Percentiles rank a stretch among this genome's conserved stretches.
Evolutionary conservation across 92 coral and sea anemone genomes (phyloP).

Genomic region (Zoanthus sansibaricus): DNA sequence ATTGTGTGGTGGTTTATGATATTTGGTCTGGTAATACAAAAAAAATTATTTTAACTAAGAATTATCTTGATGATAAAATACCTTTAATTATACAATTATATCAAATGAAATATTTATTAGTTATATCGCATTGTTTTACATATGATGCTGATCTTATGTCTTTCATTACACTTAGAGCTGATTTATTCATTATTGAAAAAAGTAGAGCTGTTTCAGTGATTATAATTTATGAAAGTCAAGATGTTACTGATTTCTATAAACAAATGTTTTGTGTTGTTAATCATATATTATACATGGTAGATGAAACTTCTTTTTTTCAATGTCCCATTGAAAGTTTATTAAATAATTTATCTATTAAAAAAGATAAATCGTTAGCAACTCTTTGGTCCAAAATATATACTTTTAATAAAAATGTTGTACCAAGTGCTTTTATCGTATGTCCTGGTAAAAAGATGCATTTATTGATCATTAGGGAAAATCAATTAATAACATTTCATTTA

Average conservation of each 20-base stretch:
- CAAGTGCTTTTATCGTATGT: background rate
- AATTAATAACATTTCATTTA: background rate
- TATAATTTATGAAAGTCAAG: background rate
- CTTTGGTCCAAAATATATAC: background rate
- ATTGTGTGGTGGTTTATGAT: background rate
- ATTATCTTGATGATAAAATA: background rate
- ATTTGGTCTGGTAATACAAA: background rate
- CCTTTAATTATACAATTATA: background rate
- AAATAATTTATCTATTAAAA: background rate
- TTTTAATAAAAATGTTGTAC: background rate
- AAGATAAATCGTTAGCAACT: background rate
- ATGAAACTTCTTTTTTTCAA: background rate
- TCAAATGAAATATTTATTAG: background rate
- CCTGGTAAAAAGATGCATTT: background rate
- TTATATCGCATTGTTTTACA: background rate
- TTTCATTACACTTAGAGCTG: background rate
- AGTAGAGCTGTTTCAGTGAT: background rate
- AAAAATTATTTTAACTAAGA: background rate
- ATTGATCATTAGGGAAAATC: background rate
- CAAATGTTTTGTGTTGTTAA: background rate
- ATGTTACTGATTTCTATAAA: background rate
- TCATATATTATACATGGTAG: background rate
- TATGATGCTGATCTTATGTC: background rate
- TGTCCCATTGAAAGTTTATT: background rate
- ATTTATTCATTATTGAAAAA: background rate